Evolutionary conservation across 2,797 vertebrate genomes (phyloP).

Genomic region (Chelmon rostratus): DNA sequence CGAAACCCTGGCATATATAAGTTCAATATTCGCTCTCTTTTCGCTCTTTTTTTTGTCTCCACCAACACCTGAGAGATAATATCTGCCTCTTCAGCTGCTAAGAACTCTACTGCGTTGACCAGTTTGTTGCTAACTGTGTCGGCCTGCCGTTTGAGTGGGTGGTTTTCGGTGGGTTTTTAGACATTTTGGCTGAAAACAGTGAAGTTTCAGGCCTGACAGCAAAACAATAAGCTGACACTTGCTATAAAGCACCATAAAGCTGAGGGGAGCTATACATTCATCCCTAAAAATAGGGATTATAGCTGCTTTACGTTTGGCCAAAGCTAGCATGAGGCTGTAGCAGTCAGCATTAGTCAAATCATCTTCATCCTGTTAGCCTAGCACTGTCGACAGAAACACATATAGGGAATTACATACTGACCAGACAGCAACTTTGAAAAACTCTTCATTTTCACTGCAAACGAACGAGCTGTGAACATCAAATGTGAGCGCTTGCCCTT

Average conservation of each 20-base stretch:
- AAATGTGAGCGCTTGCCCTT: slow-evolving; percentile 22
- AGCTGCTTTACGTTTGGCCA: too few species aligned
- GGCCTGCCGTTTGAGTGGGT: neutral
- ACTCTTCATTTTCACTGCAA: neutral
- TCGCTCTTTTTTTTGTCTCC: too few species aligned
- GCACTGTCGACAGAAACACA: neutral
- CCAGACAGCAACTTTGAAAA: neutral
- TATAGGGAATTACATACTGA: neutral
- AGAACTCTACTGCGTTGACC: neutral
- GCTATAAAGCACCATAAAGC: too few species aligned
- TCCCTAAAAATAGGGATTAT: too few species aligned
- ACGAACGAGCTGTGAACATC: neutral
- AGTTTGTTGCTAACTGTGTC: neutral
- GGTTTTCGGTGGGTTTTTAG: too few species aligned
- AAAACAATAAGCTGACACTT: too few species aligned
- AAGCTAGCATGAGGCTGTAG: neutral
- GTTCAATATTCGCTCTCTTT: too few species aligned
- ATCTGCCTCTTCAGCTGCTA: neutral
- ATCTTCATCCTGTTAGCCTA: too few species aligned
- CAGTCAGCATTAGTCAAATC: neutral
- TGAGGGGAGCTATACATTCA: too few species aligned
- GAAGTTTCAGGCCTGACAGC: too few species aligned
- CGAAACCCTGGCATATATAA: too few species aligned
- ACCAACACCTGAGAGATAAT: neutral
- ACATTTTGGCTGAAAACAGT: too few species aligned